Conservation (phyloP, 2,888 invertebrate genomes). For the Cantharis rufa region DNA sequence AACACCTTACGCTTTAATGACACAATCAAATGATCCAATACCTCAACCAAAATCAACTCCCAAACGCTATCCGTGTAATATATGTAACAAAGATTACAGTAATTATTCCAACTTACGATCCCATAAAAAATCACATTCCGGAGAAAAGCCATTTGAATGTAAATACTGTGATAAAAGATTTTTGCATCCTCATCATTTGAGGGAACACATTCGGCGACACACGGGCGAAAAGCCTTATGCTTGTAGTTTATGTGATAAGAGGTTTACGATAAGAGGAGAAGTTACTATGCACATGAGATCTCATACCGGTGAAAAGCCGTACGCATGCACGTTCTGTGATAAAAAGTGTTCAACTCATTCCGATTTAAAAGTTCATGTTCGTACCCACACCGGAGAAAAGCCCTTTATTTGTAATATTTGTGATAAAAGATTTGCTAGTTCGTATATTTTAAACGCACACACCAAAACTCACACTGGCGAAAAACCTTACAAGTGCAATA, state of each 20-base stretch:
- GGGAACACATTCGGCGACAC: conserved; percentile 51
- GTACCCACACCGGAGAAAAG: conserved; percentile 43
- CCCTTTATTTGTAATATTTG: conserved; percentile 48
- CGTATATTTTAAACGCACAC: conserved; percentile 64
- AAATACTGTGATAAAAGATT: conserved; percentile 53
- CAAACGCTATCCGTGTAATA: conserved; percentile 38
- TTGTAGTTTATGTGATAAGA: conserved; percentile 49
- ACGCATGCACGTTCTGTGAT: conserved; percentile 61
- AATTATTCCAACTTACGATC: conserved; percentile 52
- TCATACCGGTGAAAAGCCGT: conserved; percentile 61
- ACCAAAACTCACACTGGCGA: conserved; percentile 67
- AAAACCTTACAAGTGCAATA: conserved; percentile 62
- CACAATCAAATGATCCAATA: conserved; percentile 27
- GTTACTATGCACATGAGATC: conserved; percentile 52
- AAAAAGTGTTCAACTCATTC: conserved; percentile 60
- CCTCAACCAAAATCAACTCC: conserved; percentile 15
- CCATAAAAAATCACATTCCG: conserved; percentile 52
- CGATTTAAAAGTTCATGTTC: conserved; percentile 40
- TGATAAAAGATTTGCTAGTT: conserved; percentile 62
- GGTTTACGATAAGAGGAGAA: conserved; percentile 47
- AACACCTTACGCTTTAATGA: conserved; percentile 29
- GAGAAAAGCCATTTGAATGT: conserved; percentile 54
- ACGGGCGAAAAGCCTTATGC: conserved; percentile 53
- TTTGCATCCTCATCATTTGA: conserved; percentile 51
- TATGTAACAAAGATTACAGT: conserved; percentile 49